A percentile compares a stretch with the other conserved stretches of the same genome.
Conservation (phyloP, 2,113 vertebrate genomes). For the Synodontis membranacea region DNA sequence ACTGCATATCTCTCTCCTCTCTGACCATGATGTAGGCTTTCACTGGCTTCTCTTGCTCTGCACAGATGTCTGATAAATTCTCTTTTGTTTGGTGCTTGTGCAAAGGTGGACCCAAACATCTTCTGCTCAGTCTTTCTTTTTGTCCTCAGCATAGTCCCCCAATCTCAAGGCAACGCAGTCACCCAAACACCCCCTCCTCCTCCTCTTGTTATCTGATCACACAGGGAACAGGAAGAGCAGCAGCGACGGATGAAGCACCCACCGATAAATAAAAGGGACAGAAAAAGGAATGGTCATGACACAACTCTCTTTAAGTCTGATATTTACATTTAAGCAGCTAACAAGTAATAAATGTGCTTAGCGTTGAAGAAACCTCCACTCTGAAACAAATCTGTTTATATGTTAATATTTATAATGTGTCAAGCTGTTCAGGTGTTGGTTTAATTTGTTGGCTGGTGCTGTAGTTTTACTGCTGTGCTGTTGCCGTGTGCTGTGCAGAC, state of each 20-base stretch:
- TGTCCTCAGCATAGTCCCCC: constrained; percentile 80
- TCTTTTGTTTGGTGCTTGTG: constrained; percentile 85
- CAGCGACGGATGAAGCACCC: background rate
- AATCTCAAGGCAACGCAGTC: constrained; percentile 90
- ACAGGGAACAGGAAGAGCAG: constrained; percentile 58
- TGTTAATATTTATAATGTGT: background rate
- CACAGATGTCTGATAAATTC: constrained; percentile 77
- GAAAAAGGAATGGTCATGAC: constrained; percentile 8
- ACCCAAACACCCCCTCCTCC: constrained; percentile 67
- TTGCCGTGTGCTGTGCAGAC: background rate
- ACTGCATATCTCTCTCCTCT: constrained; percentile 79
- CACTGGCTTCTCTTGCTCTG: constrained; percentile 69
- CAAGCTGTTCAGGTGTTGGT: background rate
- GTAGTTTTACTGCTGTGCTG: too few species aligned
- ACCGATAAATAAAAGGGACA: background rate
- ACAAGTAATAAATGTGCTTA: too few species aligned
- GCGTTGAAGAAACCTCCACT: background rate
- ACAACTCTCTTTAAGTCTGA: background rate
- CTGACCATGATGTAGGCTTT: constrained; percentile 69
- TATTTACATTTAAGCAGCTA: background rate
- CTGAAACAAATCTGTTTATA: background rate
- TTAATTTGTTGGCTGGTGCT: background rate
- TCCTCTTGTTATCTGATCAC: constrained; percentile 84
- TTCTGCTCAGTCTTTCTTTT: constrained; percentile 68
- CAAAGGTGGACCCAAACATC: constrained; percentile 87